Evolutionary conservation across 2,797 vertebrate species (phyloP).

Genomic region (Pangasius sanitwongsei): DNA sequence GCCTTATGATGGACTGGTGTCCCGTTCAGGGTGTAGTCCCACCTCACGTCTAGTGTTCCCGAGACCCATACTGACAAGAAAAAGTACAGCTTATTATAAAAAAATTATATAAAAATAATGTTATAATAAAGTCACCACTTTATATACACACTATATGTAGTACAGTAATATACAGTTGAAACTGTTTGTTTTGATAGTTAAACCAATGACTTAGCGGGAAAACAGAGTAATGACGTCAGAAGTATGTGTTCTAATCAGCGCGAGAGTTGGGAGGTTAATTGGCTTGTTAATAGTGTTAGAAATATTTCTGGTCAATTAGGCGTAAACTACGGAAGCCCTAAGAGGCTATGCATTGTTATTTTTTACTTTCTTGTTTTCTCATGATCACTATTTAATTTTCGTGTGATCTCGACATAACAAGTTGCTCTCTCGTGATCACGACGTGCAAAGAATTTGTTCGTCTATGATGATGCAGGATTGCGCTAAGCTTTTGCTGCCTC

Average conservation of each 20-base stretch:
- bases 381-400: no score
- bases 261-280: not conserved
- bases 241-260: not conserved
- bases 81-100: not conserved
- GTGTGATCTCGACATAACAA: no score
- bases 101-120: not conserved
- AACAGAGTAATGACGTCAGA: not conserved
- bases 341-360: no score
- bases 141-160: not conserved
- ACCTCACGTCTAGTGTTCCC: no score
- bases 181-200: not conserved
- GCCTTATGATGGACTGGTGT: not conserved
- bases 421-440: no score
- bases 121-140: not conserved
- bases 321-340: not conserved
- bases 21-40: no score
- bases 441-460: not conserved
- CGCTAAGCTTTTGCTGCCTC: no score
- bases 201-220: not conserved
- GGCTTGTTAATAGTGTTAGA: not conserved
- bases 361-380: no score
- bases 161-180: no score
- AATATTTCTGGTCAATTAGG: not conserved
- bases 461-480: no score
- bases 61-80: not conserved